Conservation (phyloP, 2,797 vertebrate species). For the Falco rusticolus region DNA sequence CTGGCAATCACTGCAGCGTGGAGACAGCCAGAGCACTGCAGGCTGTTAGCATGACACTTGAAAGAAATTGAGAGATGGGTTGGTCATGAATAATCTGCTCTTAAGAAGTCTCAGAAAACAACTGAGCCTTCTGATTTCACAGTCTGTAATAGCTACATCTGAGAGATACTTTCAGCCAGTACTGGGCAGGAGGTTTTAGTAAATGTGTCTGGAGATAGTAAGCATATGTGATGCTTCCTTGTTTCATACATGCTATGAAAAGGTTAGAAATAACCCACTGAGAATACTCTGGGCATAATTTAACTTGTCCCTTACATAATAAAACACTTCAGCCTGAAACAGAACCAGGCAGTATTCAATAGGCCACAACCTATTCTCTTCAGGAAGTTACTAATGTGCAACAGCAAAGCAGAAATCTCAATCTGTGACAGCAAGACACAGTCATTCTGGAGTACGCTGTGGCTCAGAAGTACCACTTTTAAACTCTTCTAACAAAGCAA, state of each 20-base stretch:
- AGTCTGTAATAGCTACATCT: background rate
- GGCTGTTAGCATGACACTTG: background rate
- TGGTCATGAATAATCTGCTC: background rate
- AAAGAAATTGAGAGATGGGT: background rate
- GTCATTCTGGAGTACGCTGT: background rate
- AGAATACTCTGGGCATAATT: background rate
- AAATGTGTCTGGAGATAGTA: background rate
- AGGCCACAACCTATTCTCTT: background rate
- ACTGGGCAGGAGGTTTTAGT: background rate
- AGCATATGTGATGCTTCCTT: background rate
- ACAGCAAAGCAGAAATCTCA: background rate
- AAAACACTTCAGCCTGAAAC: background rate
- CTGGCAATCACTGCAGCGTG: background rate
- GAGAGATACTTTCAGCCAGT: background rate
- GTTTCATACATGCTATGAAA: background rate
- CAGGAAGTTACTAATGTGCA: accelerated
- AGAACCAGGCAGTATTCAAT: background rate
- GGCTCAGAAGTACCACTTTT: background rate
- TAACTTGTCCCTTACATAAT: background rate
- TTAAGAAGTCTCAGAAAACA: background rate
- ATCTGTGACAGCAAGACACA: background rate
- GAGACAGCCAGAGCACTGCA: background rate
- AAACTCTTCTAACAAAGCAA: background rate
- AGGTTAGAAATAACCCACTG: background rate
- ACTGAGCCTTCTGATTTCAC: background rate